Conservation (phyloP, 2,113 vertebrate species). For the Spheniscus mendiculus region DNA sequence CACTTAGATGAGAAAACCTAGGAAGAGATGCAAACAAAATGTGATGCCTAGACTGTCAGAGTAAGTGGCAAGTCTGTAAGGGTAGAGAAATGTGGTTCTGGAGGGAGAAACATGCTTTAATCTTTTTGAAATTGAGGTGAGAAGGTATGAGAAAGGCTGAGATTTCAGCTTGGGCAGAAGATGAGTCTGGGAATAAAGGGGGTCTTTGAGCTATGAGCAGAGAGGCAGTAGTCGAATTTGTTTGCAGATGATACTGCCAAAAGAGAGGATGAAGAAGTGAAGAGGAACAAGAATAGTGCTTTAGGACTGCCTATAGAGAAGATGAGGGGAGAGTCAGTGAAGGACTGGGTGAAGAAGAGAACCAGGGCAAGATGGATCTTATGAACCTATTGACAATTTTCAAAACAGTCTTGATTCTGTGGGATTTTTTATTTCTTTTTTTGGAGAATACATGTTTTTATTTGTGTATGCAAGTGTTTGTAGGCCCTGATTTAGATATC, state of each 20-base stretch:
- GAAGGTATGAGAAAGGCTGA: not conserved
- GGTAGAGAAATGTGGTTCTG: not conserved
- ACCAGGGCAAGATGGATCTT: not conserved
- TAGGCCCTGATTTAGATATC: not conserved
- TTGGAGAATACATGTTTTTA: accelerated
- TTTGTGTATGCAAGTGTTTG: not conserved
- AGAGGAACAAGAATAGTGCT: not conserved
- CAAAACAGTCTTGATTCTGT: not conserved
- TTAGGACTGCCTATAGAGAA: not conserved
- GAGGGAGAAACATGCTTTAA: not conserved
- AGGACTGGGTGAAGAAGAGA: not conserved
- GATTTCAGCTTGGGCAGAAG: not conserved
- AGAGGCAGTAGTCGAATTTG: not conserved
- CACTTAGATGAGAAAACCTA: not conserved
- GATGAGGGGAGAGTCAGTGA: not conserved
- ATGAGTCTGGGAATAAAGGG: not conserved
- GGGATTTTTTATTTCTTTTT: not conserved
- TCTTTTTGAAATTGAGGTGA: not conserved
- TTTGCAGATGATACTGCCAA: not conserved
- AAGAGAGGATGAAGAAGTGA: not conserved
- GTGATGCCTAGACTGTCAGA: not conserved
- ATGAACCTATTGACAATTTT: not conserved
- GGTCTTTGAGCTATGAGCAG: not conserved
- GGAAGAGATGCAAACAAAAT: not conserved
- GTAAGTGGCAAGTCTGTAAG: not conserved